Evolutionary conservation across 2,113 vertebrate genomes (phyloP), one percentile per base, ranked within the genome.

Genomic region (Nestor notabilis): DNA sequence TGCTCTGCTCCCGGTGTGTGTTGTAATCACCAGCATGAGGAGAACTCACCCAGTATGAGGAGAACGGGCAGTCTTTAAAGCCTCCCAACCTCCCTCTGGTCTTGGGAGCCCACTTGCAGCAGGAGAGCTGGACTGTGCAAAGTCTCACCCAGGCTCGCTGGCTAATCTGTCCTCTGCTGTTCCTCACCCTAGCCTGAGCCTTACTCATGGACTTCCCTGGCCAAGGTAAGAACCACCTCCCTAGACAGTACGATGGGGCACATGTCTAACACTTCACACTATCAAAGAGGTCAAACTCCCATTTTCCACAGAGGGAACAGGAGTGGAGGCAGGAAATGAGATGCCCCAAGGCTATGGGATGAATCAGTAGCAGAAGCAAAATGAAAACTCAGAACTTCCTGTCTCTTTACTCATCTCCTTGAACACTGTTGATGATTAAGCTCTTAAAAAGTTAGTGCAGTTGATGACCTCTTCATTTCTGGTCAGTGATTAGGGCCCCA

Each of bases 261-360:
- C 80, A 95, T 7, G 80, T 60, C 81, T 92, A 75, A 89, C 64
- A 75, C 87, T 94, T 91, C 69, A 47, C 11, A 2, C 61, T 71
- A 28, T 87, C 69, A 76, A 90, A 74, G 23, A 89, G 77, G 91
- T 95, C 87, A 91, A 94, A 94, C 53, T 96, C 86, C 87, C 47
- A 13, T 94, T 91, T 95, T 91, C 87, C 78, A 79, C 71, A 76
- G 0, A 90, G 84, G 60, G 65, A 91, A 89, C 1, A 0, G 47
- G 90, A 95, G 71, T 17, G 9, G 70, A 97, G 94, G 93, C 96
- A 96, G 96, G 96, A 97, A 96, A 96, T 56, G 74, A 91, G 81
- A 89, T 95, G 84, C 94, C 96, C 70, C 74, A 72, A 47, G 96
- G 96, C 95, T 87, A 85, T 0, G 4, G 89, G 84, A 84, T 97